These are phyloP conservation scores for Tiliacea citrago DNA, from an alignment of 2,888 invertebrate genomes.

Conservation along the genomic window DNA sequence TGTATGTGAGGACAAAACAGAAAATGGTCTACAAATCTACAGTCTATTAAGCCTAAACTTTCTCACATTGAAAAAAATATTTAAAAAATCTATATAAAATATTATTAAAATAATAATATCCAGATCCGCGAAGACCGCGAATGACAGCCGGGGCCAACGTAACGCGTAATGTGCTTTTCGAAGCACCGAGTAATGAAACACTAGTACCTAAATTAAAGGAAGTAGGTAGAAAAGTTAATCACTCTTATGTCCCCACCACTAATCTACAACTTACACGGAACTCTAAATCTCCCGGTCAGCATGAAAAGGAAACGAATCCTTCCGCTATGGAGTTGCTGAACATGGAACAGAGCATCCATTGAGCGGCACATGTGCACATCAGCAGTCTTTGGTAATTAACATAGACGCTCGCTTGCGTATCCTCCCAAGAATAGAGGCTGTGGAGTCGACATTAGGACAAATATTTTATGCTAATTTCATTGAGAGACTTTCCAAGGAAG, in stretches of 20 bases:
- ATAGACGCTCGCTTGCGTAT: constrained; percentile 80
- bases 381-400: constrained; percentile 88
- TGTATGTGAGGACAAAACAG: no score
- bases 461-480: not conserved
- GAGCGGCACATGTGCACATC: constrained; percentile 78
- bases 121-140: no score
- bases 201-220: not conserved
- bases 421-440: constrained; percentile 74
- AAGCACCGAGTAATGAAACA: no score
- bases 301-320: constrained; percentile 64
- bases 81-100: no score
- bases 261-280: constrained; percentile 14
- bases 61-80: no score
- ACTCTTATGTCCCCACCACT: not conserved
- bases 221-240: not conserved
- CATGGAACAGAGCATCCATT: constrained; percentile 67
- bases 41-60: no score
- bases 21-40: no score
- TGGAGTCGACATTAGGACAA: constrained; percentile 68
- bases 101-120: no score
- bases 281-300: constrained; percentile 31
- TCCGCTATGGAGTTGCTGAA: constrained; percentile 55
- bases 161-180: no score
- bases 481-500: no score
- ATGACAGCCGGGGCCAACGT: no score